Evolutionary conservation across 30 jellyfish, hydroid and myxozoan genomes (phyloP), one percentile per base, ranked within the genome.

Genomic region (Pseudorhiza aurosa): DNA sequence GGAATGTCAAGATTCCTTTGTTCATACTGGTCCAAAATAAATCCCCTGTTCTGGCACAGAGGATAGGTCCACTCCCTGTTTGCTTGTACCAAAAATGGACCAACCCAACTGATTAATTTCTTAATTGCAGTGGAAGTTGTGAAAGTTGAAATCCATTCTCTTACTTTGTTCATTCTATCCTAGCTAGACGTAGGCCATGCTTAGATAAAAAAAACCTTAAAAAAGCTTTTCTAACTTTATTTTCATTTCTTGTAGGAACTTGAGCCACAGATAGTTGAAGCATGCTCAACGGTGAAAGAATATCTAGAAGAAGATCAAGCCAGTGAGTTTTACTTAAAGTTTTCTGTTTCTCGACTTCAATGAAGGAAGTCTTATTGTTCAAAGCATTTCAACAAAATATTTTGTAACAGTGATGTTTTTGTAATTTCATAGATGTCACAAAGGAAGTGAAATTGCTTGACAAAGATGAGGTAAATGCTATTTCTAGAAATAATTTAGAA

Each of bases 161-260:
- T 43, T 43, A 10, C 10, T 43, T 43, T 10, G 10, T 43, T 43
- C 56, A 43, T 43, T 43, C 17, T 10, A 43, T 17, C 56, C 10
- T 17, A 43, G 10, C 14, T 43, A 8, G 17, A 43, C 17, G 10
- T 17, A 17, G 17, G 10, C 17, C 17, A 17, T 43, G n/a, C n/a
- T n/a, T n/a, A n/a, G n/a, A n/a, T n/a, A n/a, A n/a, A n/a, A n/a
- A n/a, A n/a, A n/a, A n/a, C n/a, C n/a, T n/a, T n/a, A n/a, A n/a
- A n/a, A n/a, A n/a, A n/a, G n/a, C n/a, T n/a, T n/a, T n/a, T n/a
- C n/a, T n/a, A n/a, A n/a, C n/a, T n/a, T n/a, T n/a, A n/a, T n/a
- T n/a, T n/a, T n/a, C n/a, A n/a, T n/a, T n/a, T 29, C 46, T 76
- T 76, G n/a, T 63, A 85, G 96, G 96, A 85, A 25, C 72, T 85